Evolutionary conservation across 1,140 invertebrate species (phyloP).

Genomic region (Anastrepha ludens): DNA sequence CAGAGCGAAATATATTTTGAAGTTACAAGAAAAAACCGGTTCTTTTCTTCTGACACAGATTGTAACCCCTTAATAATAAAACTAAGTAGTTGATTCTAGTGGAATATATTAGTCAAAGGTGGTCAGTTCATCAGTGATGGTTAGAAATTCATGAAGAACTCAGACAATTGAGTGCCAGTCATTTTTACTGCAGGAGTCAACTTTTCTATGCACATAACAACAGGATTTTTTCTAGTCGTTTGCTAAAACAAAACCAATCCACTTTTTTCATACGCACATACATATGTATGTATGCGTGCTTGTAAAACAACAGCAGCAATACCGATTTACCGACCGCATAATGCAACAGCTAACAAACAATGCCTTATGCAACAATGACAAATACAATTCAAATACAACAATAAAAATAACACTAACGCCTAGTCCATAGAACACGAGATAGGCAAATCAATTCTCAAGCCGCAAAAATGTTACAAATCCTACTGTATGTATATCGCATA

Average conservation of each 20-base stretch:
- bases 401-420: background rate
- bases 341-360: constrained; percentile 9
- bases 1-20: too few relatives aligned
- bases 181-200: background rate
- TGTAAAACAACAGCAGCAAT: background rate
- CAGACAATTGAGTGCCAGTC: too few relatives aligned
- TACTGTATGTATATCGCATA: background rate
- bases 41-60: too few relatives aligned
- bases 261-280: background rate
- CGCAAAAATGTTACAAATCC: constrained; percentile 3
- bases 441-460: background rate
- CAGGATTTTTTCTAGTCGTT: background rate
- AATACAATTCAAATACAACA: background rate
- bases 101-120: too few relatives aligned
- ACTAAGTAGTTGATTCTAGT: too few relatives aligned
- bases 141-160: too few relatives aligned
- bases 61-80: too few relatives aligned
- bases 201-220: background rate
- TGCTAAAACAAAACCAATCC: background rate
- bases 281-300: background rate
- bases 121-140: too few relatives aligned
- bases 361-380: constrained; percentile 6
- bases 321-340: constrained; percentile 15
- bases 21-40: too few relatives aligned
- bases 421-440: constrained; percentile 2